These are phyloP conservation scores for Chrysochloris asiatica DNA, from an alignment of 2,113 vertebrate genomes.

Conservation along the genomic window DNA sequence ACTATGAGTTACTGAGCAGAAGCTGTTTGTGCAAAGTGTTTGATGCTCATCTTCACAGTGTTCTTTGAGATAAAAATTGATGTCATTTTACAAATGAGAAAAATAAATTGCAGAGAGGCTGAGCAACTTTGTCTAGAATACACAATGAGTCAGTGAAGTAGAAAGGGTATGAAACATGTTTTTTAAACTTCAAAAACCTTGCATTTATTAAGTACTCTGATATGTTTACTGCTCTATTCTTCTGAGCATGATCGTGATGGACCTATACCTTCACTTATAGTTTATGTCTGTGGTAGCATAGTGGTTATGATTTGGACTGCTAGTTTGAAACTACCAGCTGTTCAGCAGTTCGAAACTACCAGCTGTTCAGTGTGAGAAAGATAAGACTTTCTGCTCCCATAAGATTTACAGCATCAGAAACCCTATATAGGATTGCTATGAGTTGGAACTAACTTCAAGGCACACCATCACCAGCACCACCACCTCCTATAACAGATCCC, in stretches of 20 bases:
- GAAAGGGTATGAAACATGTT: background rate
- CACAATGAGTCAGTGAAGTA: background rate
- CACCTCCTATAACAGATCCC: background rate
- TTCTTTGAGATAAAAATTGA: background rate
- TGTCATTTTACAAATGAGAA: background rate
- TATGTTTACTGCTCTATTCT: rapidly evolving
- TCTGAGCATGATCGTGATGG: background rate
- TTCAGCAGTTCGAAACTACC: too few relatives aligned
- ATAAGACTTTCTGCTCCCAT: too few relatives aligned
- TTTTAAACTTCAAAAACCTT: rapidly evolving
- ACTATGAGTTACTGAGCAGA: background rate
- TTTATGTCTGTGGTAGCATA: too few relatives aligned
- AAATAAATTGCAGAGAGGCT: background rate
- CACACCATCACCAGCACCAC: too few relatives aligned
- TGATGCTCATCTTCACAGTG: background rate
- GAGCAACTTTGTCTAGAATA: background rate
- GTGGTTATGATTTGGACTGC: too few relatives aligned
- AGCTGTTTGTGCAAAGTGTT: background rate
- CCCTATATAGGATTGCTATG: too few relatives aligned
- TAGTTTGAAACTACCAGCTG: too few relatives aligned
- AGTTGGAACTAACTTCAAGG: too few relatives aligned
- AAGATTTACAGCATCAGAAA: too few relatives aligned
- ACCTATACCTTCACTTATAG: background rate
- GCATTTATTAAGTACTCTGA: too few relatives aligned
- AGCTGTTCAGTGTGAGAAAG: too few relatives aligned